Base-by-base conservation (phyloP, 2,797 vertebrate genomes). In the Poeciliopsis infans region DNA sequence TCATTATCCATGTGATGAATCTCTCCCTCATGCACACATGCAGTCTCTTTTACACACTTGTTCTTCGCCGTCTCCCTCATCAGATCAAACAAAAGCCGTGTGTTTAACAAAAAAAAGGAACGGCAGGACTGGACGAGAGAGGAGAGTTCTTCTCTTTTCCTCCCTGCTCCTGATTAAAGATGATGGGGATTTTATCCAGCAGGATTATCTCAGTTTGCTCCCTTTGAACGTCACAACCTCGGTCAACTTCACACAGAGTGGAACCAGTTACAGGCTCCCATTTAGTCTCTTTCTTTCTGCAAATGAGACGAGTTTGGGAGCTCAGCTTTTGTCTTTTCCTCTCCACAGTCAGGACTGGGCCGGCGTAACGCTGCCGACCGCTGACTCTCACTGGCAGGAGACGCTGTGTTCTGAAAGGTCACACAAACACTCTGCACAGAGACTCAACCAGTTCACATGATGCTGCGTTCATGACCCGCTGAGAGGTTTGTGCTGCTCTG, bases 1-100 rank as follows among this genome's bases (percentile, higher is more conserved):
- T 93, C 92, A 93, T 94, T 94, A 94, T 90, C 88, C 57, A 43
- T 87, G 86, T 90, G 89, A 93, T 83, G 82, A 87, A 84, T 87
- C 81, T 88, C 72, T 84, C 75, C 53, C 82, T 75, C 59, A 57
- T 75, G 47, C 75, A 43, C 79, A 81, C 25, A 57, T 28, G n/a
- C 45, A 53, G 16, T 36, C 77, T 57, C 36, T 39, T 55, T 33
- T 69, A 69, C 78, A 64, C 53, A 68, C 64, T 18, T 57, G 39
- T 73, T 64, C 74, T 72, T 41, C 8, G 33, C 28, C 13, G 55
- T 86, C 82, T 91, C 89, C 88, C 87, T 86, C 47, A 18, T 39
- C 70, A 89, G 79, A 90, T 91, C 90, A 89, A 92, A 93, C 80
- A 85, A 87, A 80, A 89, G 79, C 72, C 28, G 18, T 57, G 72